Percentiles rank a stretch among this genome's conserved stretches.
Evolutionary conservation across 2,113 vertebrate genomes (phyloP).

Genomic region (Nettapus auritus): DNA sequence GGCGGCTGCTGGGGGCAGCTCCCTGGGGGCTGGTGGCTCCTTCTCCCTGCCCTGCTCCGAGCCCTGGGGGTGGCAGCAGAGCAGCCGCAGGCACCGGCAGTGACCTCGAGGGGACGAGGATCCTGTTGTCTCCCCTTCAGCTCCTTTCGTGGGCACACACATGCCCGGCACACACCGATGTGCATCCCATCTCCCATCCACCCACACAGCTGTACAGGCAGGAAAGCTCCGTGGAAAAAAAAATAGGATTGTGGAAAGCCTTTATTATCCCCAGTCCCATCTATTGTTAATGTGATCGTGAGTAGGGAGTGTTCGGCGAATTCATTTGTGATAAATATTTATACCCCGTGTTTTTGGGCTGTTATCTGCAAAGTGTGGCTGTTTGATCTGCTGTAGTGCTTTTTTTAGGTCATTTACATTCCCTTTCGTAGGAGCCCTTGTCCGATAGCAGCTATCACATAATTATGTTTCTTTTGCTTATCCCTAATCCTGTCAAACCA

Average conservation of each 20-base stretch:
- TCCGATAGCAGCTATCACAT: constrained; percentile 69
- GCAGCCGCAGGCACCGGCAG: accelerated
- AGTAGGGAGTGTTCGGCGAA: constrained; percentile 44
- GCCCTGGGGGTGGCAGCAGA: background rate
- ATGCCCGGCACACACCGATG: no score
- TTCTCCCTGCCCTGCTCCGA: background rate
- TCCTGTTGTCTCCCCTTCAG: background rate
- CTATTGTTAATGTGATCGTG: constrained; percentile 32
- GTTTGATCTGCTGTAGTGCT: constrained; percentile 61
- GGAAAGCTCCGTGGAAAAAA: background rate
- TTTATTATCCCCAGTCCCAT: constrained; percentile 49
- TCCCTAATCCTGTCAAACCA: constrained; percentile 69
- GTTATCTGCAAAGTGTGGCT: constrained; percentile 58
- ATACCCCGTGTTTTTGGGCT: constrained; percentile 59
- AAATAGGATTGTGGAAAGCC: background rate
- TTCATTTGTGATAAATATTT: constrained; percentile 69
- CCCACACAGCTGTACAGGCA: background rate
- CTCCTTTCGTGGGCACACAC: accelerated
- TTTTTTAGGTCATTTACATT: constrained; percentile 66
- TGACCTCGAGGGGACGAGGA: background rate
- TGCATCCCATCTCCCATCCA: background rate
- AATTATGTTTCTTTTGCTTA: constrained; percentile 71
- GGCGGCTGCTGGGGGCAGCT: background rate
- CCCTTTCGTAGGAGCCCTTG: constrained; percentile 33
- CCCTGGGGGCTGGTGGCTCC: background rate